Evolutionary conservation across 2,797 vertebrate species (phyloP).

Genomic region (Sphaeramia orbicularis): DNA sequence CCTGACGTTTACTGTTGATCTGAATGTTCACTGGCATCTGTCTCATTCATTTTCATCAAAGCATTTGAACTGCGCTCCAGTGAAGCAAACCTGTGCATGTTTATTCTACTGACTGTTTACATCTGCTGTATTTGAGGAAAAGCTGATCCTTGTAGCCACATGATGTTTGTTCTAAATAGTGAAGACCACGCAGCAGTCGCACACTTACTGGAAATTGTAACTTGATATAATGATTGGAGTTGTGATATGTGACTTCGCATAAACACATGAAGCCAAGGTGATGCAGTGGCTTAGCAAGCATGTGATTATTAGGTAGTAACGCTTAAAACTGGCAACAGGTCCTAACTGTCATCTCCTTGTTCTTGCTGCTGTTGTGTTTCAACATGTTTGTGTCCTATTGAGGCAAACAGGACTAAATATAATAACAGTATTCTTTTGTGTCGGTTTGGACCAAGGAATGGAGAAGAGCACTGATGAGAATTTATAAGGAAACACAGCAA

Average conservation of each 20-base stretch:
- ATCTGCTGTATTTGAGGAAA: conserved; percentile 33
- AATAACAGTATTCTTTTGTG: too few relatives aligned
- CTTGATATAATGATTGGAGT: conserved; percentile 23
- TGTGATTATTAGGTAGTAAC: conserved; percentile 9
- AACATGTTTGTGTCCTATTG: background rate
- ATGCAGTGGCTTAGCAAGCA: background rate
- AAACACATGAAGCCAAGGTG: conserved; percentile 3
- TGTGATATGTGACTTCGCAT: conserved; percentile 12
- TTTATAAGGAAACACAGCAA: background rate
- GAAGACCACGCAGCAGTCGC: background rate
- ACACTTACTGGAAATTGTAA: conserved; percentile 38
- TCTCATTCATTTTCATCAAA: conserved; percentile 34
- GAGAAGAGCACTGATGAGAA: too few relatives aligned
- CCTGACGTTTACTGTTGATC: conserved; percentile 10
- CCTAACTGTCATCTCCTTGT: background rate
- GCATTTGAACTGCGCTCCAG: conserved; percentile 36
- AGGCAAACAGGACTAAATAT: too few relatives aligned
- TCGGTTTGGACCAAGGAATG: too few relatives aligned
- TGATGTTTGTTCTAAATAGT: conserved; percentile 44
- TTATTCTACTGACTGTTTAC: conserved; percentile 39
- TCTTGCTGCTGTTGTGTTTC: background rate
- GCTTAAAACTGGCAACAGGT: background rate
- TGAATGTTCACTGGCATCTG: conserved; percentile 33
- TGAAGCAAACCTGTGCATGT: background rate
- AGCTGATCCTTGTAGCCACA: conserved; percentile 5